Evolutionary conservation across 2,888 invertebrate genomes (phyloP), one percentile per base, ranked within the genome.

Genomic region (Agonum fuliginosum): DNA sequence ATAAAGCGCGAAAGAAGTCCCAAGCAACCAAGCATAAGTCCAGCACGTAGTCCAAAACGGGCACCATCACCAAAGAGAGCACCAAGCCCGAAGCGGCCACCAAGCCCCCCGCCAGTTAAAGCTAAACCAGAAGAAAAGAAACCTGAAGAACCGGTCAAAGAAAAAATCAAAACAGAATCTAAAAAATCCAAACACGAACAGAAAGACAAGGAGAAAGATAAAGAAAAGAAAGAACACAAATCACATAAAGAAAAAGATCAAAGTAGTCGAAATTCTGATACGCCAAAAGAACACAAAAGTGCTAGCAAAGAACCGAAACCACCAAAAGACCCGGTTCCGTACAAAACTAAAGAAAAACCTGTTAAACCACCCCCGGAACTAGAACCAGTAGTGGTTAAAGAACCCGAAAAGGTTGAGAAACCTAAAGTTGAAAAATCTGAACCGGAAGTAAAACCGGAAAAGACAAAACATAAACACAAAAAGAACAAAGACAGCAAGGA

Each of bases 191-290:
- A 77, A 41, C 58, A 70, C 19, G 75, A 75, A 51, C 48, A 51
- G 34, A 75, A 75, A 12, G 77, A 77, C 34, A n/a, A 79, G 67
- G 75, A 85, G 80, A 79, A 87, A 83, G 81, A 84, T 76, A 82
- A 83, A 73, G 81, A 81, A 10, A 82, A 82, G 51, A 81, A 85
- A 81, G 82, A 84, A 84, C 76, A 81, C 79, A 74, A 87, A 83
- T 80, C 84, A 81, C 27, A 83, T 82, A 62, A 82, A 81, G 78
- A 87, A 83, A 81, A 83, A 84, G 81, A 82, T 80, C 62, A 80
- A 81, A 80, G 86, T 90, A 83, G 90, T 90, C 78, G 91, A 88
- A 83, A 87, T 88, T 80, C 89, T 86, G 80, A 91, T 89, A 81
- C 83, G 85, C 69, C 86, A 84, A 73, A 86, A 85, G 19, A 86